Percentiles rank a stretch among this genome's conserved stretches.
phyloP scores from a whole-genome alignment of 2,888 invertebrate genomes.

The Pseudanteris insignis region DNA sequence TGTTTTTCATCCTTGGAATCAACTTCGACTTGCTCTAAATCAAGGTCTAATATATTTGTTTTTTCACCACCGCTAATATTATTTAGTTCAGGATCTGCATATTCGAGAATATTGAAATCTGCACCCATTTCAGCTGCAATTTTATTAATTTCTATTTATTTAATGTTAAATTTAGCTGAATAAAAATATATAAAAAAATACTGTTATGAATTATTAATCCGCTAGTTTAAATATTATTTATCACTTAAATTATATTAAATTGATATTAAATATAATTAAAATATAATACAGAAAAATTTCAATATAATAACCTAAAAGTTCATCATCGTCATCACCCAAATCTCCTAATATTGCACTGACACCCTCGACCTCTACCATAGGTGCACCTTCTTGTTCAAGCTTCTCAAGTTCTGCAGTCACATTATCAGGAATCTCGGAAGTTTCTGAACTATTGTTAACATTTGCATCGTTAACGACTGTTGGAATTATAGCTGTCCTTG shows the following conservation, averaged over 20 bases:
- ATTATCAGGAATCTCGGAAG: slow-evolving; percentile 74
- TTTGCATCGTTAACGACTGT: slow-evolving; percentile 55
- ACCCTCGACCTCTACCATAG: slow-evolving; percentile 67
- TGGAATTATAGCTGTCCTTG: slow-evolving; percentile 56
- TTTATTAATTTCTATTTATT: too few relatives aligned
- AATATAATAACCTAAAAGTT: slow-evolving; percentile 76
- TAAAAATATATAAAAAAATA: too few relatives aligned
- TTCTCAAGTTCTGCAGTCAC: slow-evolving; percentile 77
- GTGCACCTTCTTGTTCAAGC: slow-evolving; percentile 71
- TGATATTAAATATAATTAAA: not conserved
- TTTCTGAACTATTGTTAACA: slow-evolving; percentile 58
- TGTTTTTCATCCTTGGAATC: slow-evolving; percentile 73
- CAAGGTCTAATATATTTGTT: slow-evolving; percentile 87
- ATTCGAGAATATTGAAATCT: slow-evolving; percentile 94
- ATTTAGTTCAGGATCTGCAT: slow-evolving; percentile 93
- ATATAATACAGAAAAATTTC: slow-evolving; percentile 1
- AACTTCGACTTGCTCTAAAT: slow-evolving; percentile 80
- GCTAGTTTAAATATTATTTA: too few relatives aligned
- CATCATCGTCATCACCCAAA: slow-evolving; percentile 86
- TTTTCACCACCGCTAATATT: slow-evolving; percentile 80
- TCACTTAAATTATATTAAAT: not conserved
- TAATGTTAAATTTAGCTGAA: too few relatives aligned
- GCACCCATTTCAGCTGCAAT: slow-evolving; percentile 91
- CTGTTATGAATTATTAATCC: too few relatives aligned
- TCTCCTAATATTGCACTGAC: slow-evolving; percentile 85